These are phyloP conservation scores for Atethmia centrago DNA, from an alignment of 2,888 invertebrate species.

Conservation along the genomic window DNA sequence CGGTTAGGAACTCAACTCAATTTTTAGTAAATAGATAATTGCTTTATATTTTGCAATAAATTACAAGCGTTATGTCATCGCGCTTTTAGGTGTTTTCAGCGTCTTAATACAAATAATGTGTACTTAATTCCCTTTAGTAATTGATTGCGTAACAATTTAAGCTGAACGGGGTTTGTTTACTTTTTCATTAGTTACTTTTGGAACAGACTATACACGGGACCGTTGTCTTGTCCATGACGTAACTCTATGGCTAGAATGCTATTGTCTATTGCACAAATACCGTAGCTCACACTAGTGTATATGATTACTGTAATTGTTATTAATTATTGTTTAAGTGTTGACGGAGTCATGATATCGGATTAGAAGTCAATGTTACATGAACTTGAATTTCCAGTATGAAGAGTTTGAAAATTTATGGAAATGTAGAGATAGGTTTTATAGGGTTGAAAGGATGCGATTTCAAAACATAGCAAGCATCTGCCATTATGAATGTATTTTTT, in stretches of 20 bases:
- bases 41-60: no score
- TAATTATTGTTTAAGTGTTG: background rate
- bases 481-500: background rate
- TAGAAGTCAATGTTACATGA: background rate
- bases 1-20: no score
- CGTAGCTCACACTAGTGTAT: background rate
- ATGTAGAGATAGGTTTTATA: background rate
- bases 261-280: background rate
- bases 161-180: background rate
- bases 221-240: background rate
- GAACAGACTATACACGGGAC: background rate
- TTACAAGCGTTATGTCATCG: no score
- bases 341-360: background rate
- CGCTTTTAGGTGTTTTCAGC: no score
- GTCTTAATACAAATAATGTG: background rate
- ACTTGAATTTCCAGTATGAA: background rate
- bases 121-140: background rate
- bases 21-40: no score
- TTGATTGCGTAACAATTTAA: background rate
- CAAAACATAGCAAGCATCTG: background rate
- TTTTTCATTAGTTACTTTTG: background rate
- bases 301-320: background rate
- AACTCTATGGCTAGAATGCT: background rate
- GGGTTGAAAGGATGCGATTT: background rate
- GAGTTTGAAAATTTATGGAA: background rate